Conservation (phyloP, 1,140 invertebrate genomes). For the Bradysia coprophila region DNA sequence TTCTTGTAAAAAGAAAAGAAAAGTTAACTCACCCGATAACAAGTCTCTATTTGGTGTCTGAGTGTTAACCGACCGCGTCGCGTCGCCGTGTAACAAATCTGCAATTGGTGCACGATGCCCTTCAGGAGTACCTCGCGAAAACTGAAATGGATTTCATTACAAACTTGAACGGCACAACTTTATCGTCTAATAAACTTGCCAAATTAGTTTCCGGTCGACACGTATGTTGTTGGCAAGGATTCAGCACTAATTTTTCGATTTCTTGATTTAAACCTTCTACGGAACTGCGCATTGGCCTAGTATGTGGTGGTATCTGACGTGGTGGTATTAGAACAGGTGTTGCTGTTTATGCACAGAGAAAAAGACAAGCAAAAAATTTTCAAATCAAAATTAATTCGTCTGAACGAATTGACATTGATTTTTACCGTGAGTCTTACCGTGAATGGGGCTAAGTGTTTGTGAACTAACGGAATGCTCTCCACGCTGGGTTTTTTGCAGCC, state of each 20-base stretch:
- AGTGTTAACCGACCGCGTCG: conserved; percentile 61
- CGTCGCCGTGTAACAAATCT: conserved; percentile 40
- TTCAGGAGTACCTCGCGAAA: conserved; percentile 45
- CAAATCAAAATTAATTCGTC: not conserved
- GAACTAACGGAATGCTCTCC: conserved; percentile 4
- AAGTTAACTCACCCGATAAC: no score
- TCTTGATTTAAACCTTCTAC: conserved; percentile 73
- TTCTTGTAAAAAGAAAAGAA: no score
- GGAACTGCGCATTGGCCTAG: conserved; percentile 55
- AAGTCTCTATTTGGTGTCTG: conserved; percentile 48
- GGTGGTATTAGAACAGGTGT: conserved; percentile 33
- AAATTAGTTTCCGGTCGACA: conserved; percentile 1
- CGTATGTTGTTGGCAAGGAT: conserved; percentile 23
- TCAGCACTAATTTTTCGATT: conserved; percentile 52
- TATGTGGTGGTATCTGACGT: conserved; percentile 26
- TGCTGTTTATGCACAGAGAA: conserved; percentile 20
- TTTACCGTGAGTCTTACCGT: conserved; percentile 2
- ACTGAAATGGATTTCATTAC: conserved; percentile 1
- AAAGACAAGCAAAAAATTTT: conserved; percentile 3
- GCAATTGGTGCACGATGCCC: conserved; percentile 66
- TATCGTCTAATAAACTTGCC: not conserved
- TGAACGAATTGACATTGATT: no score
- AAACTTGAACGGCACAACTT: not conserved
- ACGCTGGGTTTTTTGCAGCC: not conserved
- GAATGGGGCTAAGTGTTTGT: conserved; percentile 4